A percentile compares a stretch with the other conserved stretches of the same genome.
Conservation (phyloP, 2,113 vertebrate species). For the Pedetes capensis region DNA sequence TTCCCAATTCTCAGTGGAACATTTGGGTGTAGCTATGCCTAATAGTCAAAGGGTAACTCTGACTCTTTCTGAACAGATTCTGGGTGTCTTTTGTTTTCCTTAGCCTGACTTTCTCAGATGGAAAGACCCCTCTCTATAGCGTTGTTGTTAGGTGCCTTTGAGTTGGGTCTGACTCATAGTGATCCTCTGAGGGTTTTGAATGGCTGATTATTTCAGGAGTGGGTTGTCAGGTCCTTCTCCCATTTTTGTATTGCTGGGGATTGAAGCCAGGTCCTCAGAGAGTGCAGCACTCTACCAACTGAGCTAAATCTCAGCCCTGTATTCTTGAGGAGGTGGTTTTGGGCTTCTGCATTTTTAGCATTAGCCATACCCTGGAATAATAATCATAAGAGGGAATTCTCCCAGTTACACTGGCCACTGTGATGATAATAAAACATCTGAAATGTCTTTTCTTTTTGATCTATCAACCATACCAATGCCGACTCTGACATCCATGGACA, state of each 20-base stretch:
- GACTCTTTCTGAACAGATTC: not conserved
- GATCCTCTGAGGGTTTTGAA: too few species aligned
- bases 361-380: not conserved
- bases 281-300: too few species aligned
- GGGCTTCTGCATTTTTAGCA: not conserved
- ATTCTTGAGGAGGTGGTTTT: not conserved
- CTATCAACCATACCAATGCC: not conserved
- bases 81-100: not conserved
- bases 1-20: not conserved
- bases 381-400: not conserved
- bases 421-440: not conserved
- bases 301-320: too few species aligned
- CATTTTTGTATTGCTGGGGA: too few species aligned
- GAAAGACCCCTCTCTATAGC: not conserved
- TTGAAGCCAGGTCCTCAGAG: too few species aligned
- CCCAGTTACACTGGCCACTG: not conserved
- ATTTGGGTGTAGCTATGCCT: not conserved
- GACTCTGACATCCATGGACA: not conserved
- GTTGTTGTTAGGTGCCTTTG: too few species aligned
- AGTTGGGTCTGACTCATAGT: too few species aligned
- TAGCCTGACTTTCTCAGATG: not conserved
- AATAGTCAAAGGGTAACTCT: not conserved
- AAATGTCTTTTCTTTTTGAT: not conserved
- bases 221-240: too few species aligned
- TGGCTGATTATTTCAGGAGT: too few species aligned